Evolutionary conservation across 2,888 invertebrate genomes (phyloP).

Genomic region (Polyommatus iphigenia): DNA sequence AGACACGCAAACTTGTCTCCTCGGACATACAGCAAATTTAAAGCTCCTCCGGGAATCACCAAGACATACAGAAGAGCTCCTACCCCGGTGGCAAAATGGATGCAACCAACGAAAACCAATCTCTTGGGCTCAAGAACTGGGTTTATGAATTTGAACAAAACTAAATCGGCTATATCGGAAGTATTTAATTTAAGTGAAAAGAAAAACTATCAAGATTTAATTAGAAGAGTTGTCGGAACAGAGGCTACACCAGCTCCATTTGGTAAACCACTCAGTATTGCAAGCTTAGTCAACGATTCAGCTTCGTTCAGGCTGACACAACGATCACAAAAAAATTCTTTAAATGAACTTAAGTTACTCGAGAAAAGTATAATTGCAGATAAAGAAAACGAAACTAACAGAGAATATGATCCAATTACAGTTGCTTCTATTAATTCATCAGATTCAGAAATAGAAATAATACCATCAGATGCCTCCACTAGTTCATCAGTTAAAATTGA

Average conservation of each 20-base stretch:
- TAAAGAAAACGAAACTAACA: constrained; percentile 54
- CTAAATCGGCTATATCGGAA: constrained; percentile 66
- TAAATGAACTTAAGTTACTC: constrained; percentile 61
- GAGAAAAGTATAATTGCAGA: constrained; percentile 55
- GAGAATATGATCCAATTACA: constrained; percentile 69
- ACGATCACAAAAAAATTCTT: constrained; percentile 58
- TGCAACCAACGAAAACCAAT: constrained; percentile 57
- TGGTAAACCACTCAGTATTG: constrained; percentile 54
- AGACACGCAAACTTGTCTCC: constrained; percentile 53
- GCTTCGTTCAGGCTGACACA: constrained; percentile 62
- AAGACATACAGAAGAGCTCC: constrained; percentile 63
- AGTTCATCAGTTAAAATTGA: constrained; percentile 63
- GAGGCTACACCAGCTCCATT: constrained; percentile 50
- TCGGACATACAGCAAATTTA: constrained; percentile 59
- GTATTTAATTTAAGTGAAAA: constrained; percentile 81
- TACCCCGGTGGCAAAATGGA: constrained; percentile 60
- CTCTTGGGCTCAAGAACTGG: constrained; percentile 54
- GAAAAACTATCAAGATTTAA: constrained; percentile 76
- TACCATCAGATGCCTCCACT: constrained; percentile 67
- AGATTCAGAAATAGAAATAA: constrained; percentile 69
- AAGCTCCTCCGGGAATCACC: constrained; percentile 61
- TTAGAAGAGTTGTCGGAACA: constrained; percentile 62
- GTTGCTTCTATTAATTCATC: constrained; percentile 72
- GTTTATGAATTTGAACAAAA: constrained; percentile 57
- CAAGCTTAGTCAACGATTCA: constrained; percentile 62